Conservation (phyloP, 23 tunicate species). For the Oikopleura vanhoeffeni region DNA sequence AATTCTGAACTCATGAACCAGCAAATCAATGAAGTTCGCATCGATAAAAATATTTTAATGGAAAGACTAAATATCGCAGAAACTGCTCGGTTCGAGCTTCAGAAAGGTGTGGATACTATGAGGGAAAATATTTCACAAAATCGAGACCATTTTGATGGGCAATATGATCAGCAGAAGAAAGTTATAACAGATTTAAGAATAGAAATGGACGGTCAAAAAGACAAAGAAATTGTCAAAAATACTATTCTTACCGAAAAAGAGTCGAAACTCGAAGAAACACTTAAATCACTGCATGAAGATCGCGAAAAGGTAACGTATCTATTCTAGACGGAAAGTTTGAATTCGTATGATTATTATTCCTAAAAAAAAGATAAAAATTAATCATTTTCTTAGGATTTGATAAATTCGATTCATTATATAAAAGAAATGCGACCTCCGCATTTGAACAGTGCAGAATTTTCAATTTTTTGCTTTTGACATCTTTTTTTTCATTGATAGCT, state of each 20-base stretch:
- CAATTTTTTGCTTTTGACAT: no score
- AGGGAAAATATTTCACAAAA: background rate
- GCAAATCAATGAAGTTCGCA: background rate
- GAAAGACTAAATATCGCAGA: background rate
- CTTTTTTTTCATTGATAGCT: no score
- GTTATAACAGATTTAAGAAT: background rate
- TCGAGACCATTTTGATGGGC: background rate
- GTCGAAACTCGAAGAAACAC: background rate
- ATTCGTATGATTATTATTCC: no score
- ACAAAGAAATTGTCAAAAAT: background rate
- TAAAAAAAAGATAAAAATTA: no score
- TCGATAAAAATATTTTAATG: background rate
- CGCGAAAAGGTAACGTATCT: no score
- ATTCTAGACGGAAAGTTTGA: no score
- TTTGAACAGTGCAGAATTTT: no score
- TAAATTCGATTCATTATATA: no score
- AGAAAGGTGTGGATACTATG: background rate
- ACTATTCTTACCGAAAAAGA: background rate
- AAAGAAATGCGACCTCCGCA: no score
- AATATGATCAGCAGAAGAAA: background rate
- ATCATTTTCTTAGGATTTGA: no score
- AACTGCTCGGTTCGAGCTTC: background rate
- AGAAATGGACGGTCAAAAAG: background rate
- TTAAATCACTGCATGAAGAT: background rate
- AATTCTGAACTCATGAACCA: background rate